Base-by-base conservation (phyloP, 92 coral and sea anemone species). In the Bergia puertoricense region DNA sequence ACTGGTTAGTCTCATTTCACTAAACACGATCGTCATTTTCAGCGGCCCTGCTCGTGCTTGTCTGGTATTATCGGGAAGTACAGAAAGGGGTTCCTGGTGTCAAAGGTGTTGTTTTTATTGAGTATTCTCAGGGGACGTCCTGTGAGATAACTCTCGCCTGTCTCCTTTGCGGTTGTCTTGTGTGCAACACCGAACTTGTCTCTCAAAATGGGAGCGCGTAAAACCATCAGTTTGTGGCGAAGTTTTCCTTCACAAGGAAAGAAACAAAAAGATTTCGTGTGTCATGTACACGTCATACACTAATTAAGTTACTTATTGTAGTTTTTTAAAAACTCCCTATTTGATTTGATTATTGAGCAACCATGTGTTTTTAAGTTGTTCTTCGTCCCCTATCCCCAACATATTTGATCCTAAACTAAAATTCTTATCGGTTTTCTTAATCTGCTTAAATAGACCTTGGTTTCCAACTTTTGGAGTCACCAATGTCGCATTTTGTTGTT, bases 141-240 rank as follows among this genome's bases (percentile, higher is more conserved):
- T 2, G 98, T 95, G 20, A 95, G 90, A 82, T 91, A 95, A 40
- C 93, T 86, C 77, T 88, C 82, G 5, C 92, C 92, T 75, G 90
- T 88, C 79, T 95, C 98, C 86, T 51, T 77, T 15, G 96, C 96
- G 13, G 98, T 95, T 14, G 94, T 95, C 85, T 95, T 95, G 90
- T 90, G 93, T 5, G 96, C 94, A 30, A 93, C 92, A 18, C 96
- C 98, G 15, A 80, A n/a, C 20, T 74, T 88, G 89, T 85, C 84
- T 73, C 76, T 88, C 84, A 93, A 14, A 1, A 95, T 78, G 16
- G 96, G 98, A 14, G 91, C 93, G 69, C 86, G 94, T 15, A 92
- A 80, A 77, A 92, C 81, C 22, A 76, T 51, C 50, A 23, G 54
- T 8, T 84, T 84, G 41, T 46, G 87, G 48, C 65, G 79, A 44